These are phyloP conservation scores for Elephas maximus DNA, from an alignment of 2,113 vertebrate species.

Conservation along the genomic window DNA sequence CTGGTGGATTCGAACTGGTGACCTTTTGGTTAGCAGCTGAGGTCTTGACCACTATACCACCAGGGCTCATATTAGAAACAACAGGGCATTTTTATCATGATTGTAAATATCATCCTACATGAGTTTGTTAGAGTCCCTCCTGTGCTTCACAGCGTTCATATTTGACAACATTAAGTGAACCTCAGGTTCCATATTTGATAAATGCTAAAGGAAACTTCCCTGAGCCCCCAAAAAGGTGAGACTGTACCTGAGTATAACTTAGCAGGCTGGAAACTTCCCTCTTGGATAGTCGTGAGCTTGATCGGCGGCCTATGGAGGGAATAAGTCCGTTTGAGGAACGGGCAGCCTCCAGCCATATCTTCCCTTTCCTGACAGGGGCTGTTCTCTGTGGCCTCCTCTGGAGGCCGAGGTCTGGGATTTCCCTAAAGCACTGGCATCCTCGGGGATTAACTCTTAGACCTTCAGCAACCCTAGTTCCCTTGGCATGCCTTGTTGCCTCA, in stretches of 20 bases:
- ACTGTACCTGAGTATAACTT: slow-evolving; percentile 77
- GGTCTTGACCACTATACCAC: too few species aligned
- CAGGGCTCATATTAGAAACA: too few species aligned
- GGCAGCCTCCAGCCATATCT: fast-evolving
- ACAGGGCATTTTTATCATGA: neutral
- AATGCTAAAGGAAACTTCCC: neutral
- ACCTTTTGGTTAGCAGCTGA: too few species aligned
- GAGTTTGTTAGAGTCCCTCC: neutral
- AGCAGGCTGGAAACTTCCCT: slow-evolving; percentile 82
- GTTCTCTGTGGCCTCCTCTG: neutral
- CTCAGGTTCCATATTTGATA: neutral
- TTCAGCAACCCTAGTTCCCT: neutral
- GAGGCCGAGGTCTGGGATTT: neutral
- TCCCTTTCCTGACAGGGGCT: neutral
- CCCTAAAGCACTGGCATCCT: neutral
- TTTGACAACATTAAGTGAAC: neutral
- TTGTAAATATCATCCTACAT: neutral
- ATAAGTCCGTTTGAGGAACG: neutral
- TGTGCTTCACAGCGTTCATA: neutral
- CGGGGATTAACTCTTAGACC: neutral
- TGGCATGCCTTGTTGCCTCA: too few species aligned
- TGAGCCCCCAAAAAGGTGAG: neutral
- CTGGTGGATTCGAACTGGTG: too few species aligned
- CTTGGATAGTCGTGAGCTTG: slow-evolving; percentile 80
- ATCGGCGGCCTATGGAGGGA: slow-evolving; percentile 70